Percentiles rank a stretch among this genome's conserved stretches.
Evolutionary conservation across 2,888 invertebrate species (phyloP).

Genomic region (Dascillus cervinus): DNA sequence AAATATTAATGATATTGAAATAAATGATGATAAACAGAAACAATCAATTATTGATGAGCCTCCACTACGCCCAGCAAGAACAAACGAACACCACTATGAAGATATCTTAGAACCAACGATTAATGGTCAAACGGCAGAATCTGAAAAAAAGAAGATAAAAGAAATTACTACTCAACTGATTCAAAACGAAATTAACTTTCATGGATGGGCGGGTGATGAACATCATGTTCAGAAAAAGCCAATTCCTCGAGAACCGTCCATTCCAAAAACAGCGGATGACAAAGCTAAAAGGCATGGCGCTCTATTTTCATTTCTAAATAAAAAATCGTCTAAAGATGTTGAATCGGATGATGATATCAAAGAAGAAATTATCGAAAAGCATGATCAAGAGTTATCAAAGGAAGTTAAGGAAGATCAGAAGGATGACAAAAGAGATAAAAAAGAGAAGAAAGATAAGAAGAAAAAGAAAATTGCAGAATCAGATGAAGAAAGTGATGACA

Average conservation of each 20-base stretch:
- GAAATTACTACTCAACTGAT: slow-evolving; percentile 30
- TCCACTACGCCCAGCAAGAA: slow-evolving; percentile 23
- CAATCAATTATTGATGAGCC: slow-evolving; percentile 20
- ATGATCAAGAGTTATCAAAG: slow-evolving; percentile 33
- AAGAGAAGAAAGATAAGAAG: slow-evolving; percentile 11
- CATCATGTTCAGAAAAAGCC: slow-evolving; percentile 22
- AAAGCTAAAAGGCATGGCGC: slow-evolving; percentile 25
- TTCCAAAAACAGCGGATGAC: slow-evolving; percentile 11
- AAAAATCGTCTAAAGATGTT: slow-evolving; percentile 33
- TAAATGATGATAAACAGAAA: slow-evolving; percentile 27
- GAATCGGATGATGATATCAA: slow-evolving; percentile 28
- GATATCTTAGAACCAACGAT: slow-evolving; percentile 26
- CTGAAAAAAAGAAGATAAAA: slow-evolving; percentile 20
- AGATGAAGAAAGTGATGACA: slow-evolving; percentile 21
- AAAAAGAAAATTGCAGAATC: slow-evolving; percentile 13
- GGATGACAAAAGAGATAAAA: slow-evolving; percentile 10
- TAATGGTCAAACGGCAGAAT: slow-evolving; percentile 6
- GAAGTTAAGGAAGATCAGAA: slow-evolving; percentile 18
- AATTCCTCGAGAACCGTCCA: slow-evolving; percentile 8
- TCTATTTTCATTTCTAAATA: slow-evolving; percentile 30
- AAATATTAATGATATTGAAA: slow-evolving; percentile 25
- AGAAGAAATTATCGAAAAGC: slow-evolving; percentile 35
- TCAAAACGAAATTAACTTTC: slow-evolving; percentile 31
- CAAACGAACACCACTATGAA: slow-evolving; percentile 29
- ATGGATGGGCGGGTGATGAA: slow-evolving; percentile 30